Evolutionary conservation across 2,888 invertebrate species (phyloP).

Genomic region (Chirona hameri): DNA sequence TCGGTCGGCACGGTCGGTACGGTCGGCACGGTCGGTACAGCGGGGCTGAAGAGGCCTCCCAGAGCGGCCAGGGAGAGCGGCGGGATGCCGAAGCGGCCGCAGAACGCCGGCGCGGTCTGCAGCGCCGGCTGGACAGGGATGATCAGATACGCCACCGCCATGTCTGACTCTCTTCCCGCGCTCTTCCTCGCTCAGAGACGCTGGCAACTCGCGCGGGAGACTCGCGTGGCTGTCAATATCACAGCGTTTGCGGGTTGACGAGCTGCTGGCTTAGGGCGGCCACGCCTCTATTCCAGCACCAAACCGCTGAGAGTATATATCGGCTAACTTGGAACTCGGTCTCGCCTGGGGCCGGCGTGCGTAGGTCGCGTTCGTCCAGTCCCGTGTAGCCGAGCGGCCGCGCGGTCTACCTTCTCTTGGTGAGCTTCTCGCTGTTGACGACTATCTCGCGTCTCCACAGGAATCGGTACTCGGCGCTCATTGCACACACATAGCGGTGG

Average conservation of each 20-base stretch:
- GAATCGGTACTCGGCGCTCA: neutral
- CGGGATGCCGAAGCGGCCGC: neutral
- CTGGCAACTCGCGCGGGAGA: neutral
- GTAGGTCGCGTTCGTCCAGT: neutral
- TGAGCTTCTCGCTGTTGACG: conserved; percentile 14
- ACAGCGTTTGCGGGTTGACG: neutral
- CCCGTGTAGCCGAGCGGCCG: neutral
- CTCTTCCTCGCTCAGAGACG: neutral
- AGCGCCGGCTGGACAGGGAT: neutral
- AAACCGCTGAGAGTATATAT: neutral
- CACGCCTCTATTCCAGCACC: neutral
- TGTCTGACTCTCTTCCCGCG: neutral
- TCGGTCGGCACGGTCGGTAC: neutral
- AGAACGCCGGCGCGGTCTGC: neutral
- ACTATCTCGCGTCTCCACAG: conserved; percentile 24
- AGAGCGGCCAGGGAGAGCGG: neutral
- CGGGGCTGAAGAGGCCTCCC: neutral
- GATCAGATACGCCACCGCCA: conserved; percentile 8
- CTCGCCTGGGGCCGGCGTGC: neutral
- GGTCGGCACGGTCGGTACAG: neutral
- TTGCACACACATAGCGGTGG: neutral
- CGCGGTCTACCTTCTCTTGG: conserved; percentile 4
- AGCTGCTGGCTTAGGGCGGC: no score
- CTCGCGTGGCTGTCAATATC: neutral
- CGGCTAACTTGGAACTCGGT: neutral